Conservation (phyloP, 2,888 invertebrate species). For the Heliconius cydno region DNA sequence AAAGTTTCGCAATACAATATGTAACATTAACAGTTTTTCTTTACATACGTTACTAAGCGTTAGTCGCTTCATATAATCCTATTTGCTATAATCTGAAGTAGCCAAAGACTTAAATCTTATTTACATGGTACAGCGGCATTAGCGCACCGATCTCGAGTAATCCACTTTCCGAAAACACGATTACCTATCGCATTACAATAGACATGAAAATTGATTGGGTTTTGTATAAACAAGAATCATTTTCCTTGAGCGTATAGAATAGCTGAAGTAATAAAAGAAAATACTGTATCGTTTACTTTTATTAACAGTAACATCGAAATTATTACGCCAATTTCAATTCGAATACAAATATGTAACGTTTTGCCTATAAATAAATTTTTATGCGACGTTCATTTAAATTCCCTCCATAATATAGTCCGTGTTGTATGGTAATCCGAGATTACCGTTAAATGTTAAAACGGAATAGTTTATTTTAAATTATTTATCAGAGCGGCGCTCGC, state of each 20-base stretch:
- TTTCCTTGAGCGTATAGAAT: slow-evolving; percentile 30
- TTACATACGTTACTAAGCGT: background rate
- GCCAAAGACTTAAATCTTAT: slow-evolving; percentile 47
- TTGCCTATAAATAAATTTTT: slow-evolving; percentile 15
- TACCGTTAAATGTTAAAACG: slow-evolving; percentile 30
- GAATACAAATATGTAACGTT: slow-evolving; percentile 19
- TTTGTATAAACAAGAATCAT: slow-evolving; percentile 33
- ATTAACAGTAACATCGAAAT: slow-evolving; percentile 21
- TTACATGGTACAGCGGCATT: slow-evolving; percentile 48
- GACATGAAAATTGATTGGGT: slow-evolving; percentile 46
- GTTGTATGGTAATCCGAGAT: slow-evolving; percentile 26
- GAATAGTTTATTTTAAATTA: slow-evolving; percentile 41
- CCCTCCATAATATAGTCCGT: background rate
- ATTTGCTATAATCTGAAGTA: slow-evolving; percentile 43
- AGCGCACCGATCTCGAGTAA: slow-evolving; percentile 45
- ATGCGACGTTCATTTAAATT: slow-evolving; percentile 19
- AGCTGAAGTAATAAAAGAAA: slow-evolving; percentile 23
- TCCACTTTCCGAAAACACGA: slow-evolving; percentile 46
- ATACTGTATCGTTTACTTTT: slow-evolving; percentile 20
- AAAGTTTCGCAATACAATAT: background rate
- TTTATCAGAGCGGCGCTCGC: slow-evolving; percentile 50
- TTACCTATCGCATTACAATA: slow-evolving; percentile 46
- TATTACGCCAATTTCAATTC: slow-evolving; percentile 15
- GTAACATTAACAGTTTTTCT: background rate
- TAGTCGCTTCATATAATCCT: slow-evolving; percentile 29